Conservation (phyloP, 2,888 invertebrate genomes). For the Amphipoea oculea region DNA sequence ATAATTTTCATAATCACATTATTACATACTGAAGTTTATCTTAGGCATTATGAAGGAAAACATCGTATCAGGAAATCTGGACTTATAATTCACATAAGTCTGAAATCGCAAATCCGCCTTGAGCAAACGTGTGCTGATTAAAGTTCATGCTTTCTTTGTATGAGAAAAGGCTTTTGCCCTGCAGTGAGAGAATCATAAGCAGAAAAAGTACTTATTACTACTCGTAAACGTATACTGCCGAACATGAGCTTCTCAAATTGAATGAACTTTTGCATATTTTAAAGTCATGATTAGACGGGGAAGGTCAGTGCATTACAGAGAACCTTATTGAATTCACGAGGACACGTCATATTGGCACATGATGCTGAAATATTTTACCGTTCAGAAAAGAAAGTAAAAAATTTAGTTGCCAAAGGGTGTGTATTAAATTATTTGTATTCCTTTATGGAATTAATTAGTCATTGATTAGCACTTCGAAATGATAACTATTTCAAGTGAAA, state of each 20-base stretch:
- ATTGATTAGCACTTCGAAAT: neutral
- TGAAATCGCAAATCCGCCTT: neutral
- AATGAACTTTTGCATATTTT: neutral
- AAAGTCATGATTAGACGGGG: neutral
- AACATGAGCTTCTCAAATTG: neutral
- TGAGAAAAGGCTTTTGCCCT: neutral
- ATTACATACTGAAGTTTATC: neutral
- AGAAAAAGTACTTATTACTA: neutral
- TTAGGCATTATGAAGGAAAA: neutral
- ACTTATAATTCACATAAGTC: neutral
- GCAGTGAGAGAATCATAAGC: neutral
- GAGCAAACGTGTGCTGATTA: neutral
- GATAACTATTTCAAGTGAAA: neutral
- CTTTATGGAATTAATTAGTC: neutral
- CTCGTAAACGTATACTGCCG: neutral
- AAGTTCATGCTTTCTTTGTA: neutral
- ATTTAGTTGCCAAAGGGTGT: neutral
- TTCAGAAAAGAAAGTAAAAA: neutral
- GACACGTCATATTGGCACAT: neutral
- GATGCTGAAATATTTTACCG: neutral
- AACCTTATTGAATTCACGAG: neutral
- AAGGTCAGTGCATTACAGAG: no score
- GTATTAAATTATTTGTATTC: neutral
- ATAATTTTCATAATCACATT: neutral
- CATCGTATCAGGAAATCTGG: neutral